Evolutionary conservation across 2,797 vertebrate genomes (phyloP).

Genomic region (Hafferia zeledoni): DNA sequence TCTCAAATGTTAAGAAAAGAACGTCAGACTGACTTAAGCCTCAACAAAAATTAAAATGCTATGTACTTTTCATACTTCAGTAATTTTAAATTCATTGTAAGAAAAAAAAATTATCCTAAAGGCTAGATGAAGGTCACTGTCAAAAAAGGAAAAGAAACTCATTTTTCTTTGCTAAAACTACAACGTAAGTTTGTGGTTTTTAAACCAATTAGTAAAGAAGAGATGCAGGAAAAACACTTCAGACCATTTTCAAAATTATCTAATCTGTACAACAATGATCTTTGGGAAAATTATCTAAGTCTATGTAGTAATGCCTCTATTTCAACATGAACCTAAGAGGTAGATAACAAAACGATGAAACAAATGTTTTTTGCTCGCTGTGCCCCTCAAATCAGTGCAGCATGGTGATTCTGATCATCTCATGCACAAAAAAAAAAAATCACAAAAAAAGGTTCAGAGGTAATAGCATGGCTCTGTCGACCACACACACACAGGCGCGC

Average conservation of each 20-base stretch:
- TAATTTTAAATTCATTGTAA: conserved; percentile 84
- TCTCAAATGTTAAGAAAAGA: conserved; percentile 84
- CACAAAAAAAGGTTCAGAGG: conserved; percentile 86
- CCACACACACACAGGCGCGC: conserved; percentile 74
- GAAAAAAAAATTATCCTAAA: conserved; percentile 81
- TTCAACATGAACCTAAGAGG: conserved; percentile 94
- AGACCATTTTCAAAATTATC: conserved; percentile 85
- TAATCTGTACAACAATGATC: conserved; percentile 87
- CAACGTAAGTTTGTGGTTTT: conserved; percentile 83
- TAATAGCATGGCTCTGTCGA: conserved; percentile 86
- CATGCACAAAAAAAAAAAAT: conserved; percentile 84
- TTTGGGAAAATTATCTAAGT: conserved; percentile 82
- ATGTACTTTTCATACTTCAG: conserved; percentile 76
- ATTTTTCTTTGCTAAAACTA: conserved; percentile 86
- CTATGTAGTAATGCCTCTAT: conserved; percentile 92
- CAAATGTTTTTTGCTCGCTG: conserved; percentile 84
- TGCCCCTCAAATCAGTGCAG: conserved; percentile 88
- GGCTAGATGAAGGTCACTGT: conserved; percentile 83
- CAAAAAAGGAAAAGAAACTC: conserved; percentile 75
- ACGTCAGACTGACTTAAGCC: conserved; percentile 76
- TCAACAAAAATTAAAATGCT: conserved; percentile 76
- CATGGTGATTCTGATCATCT: conserved; percentile 80
- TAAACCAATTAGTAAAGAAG: conserved; percentile 85
- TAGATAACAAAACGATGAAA: conserved; percentile 92
- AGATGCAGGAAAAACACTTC: conserved; percentile 86